Evolutionary conservation across 1,140 invertebrate genomes (phyloP).

Genomic region (Platorchestia sp.): DNA sequence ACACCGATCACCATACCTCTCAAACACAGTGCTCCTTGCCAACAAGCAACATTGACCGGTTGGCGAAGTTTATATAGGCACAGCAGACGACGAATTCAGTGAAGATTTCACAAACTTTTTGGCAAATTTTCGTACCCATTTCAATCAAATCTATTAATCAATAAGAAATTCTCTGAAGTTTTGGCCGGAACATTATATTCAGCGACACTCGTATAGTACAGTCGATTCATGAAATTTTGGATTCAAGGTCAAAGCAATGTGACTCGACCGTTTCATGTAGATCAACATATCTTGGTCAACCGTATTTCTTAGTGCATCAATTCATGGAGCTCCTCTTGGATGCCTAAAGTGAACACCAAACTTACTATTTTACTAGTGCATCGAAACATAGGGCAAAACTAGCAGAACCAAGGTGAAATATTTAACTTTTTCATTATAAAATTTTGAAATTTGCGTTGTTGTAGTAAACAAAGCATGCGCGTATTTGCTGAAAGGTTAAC

Average conservation of each 20-base stretch:
- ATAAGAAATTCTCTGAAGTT: background rate
- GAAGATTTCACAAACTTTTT: background rate
- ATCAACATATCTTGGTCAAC: background rate
- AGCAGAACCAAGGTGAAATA: too few relatives aligned
- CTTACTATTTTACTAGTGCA: too few relatives aligned
- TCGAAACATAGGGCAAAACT: too few relatives aligned
- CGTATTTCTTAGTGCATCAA: background rate
- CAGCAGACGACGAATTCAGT: slow-evolving; percentile 19
- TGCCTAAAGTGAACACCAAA: too few relatives aligned
- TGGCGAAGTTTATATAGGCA: background rate
- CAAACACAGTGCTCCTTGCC: background rate
- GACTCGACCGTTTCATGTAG: background rate
- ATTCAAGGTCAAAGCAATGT: slow-evolving; percentile 53
- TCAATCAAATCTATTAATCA: background rate
- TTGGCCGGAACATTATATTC: too few relatives aligned
- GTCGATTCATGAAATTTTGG: background rate
- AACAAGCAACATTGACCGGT: slow-evolving; percentile 18
- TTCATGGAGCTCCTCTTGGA: background rate
- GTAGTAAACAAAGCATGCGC: too few relatives aligned
- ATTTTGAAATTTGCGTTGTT: too few relatives aligned
- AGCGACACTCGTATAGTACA: background rate
- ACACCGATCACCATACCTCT: background rate
- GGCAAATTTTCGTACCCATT: background rate
- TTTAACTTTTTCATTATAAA: too few relatives aligned
- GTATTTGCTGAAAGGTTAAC: too few relatives aligned